Evolutionary conservation across 2,113 vertebrate genomes (phyloP), one percentile per base, ranked within the genome.

Genomic region (Hystrix brachyura): DNA sequence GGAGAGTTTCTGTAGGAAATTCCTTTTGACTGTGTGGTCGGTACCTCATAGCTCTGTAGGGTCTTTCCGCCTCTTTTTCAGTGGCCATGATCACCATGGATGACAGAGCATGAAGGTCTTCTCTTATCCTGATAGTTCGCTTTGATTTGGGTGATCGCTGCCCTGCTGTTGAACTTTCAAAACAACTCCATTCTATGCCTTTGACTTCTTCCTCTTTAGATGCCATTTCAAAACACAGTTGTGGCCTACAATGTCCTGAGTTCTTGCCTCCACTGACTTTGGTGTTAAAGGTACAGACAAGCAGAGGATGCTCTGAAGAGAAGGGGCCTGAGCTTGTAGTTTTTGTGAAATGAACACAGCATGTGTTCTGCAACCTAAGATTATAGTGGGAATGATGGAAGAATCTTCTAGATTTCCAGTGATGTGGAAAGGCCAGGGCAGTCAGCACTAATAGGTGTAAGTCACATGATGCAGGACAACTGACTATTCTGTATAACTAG

Each of bases 211-310:
- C 84, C 64, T 96, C 87, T 92, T 80, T 64, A 90, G 74, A 46
- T 84, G 15, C 53, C 23, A 51, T 95, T 94, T 90, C 81, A 95
- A 67, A 93, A 83, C 90, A 76, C 87, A 94, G 21, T 53, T 93
- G 89, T 72, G 67, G 51, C 76, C 59, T 59, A 7, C 25, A 74
- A n/a, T 91, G 88, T 69, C 38, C 48, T 74, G 59, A 64, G 80
- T 83, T 38, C 65, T 19, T 79, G 15, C n/a, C 34, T 91, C 57
- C 82, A 25, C 62, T 55, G 43, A 14, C 57, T 83, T 90, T 38
- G 19, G 38, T 76, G 62, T 48, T 65, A 34, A 86, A 89, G 79
- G 48, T 59, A 11, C 78, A 83, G 23, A 71, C 51, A 8, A 84
- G 51, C 74, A n/a, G 74, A 83, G 51, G 32, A 21, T 71, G 43